These are phyloP conservation scores for Gila orcuttii DNA, from an alignment of 2,113 vertebrate genomes.

Conservation along the genomic window DNA sequence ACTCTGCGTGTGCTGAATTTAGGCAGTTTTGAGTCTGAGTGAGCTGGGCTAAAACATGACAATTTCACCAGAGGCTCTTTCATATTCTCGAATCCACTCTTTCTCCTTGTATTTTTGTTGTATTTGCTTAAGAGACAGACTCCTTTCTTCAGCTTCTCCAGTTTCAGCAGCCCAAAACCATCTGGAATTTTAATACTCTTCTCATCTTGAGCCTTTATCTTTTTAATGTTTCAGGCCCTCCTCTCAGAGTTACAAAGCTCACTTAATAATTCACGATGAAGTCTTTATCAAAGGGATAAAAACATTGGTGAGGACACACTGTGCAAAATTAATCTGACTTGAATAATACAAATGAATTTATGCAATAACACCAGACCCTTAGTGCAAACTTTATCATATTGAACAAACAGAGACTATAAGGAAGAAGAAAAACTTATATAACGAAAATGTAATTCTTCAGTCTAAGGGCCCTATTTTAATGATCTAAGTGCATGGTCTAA, in stretches of 20 bases:
- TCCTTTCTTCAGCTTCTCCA: slow-evolving; percentile 58
- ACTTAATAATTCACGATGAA: slow-evolving; percentile 59
- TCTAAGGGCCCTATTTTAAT: too few relatives aligned
- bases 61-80: not conserved
- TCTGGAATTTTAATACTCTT: slow-evolving; percentile 49
- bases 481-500: too few relatives aligned
- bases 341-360: slow-evolving; percentile 52
- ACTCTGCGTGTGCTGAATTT: not conserved
- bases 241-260: slow-evolving; percentile 49
- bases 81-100: not conserved
- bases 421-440: not conserved
- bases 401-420: slow-evolving; percentile 33
- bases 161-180: slow-evolving; percentile 54
- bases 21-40: too few relatives aligned
- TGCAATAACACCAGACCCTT: slow-evolving; percentile 19
- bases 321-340: slow-evolving; percentile 51
- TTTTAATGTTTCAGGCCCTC: slow-evolving; percentile 60
- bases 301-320: slow-evolving; percentile 39
- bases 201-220: slow-evolving; percentile 62
- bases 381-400: slow-evolving; percentile 36
- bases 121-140: slow-evolving; percentile 56
- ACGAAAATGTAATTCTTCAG: slow-evolving; percentile 28
- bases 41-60: not conserved
- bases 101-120: slow-evolving; percentile 46
- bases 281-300: slow-evolving; percentile 37